Percentiles rank a stretch among this genome's conserved stretches.
These are phyloP conservation scores for Bufo bufo DNA, from an alignment of 2,113 vertebrate genomes.

Conservation along the genomic window DNA sequence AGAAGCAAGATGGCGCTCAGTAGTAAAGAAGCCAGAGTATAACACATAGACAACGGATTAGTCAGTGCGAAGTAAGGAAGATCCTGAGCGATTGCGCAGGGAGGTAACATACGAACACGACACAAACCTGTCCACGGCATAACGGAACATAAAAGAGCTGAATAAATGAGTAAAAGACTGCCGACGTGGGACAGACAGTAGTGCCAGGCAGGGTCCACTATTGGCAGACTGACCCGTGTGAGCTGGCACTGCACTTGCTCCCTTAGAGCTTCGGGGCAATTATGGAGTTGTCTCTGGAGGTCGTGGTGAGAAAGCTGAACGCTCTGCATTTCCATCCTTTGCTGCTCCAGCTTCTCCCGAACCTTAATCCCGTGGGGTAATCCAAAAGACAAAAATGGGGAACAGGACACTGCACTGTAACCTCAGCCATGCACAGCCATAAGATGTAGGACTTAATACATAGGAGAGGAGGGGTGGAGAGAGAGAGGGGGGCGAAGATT, in stretches of 20 bases:
- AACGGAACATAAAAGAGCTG: conserved; percentile 58
- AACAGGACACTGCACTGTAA: conserved; percentile 74
- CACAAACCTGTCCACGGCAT: background rate
- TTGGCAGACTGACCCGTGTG: conserved; percentile 90
- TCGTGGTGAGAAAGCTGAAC: conserved; percentile 76
- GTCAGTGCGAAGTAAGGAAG: background rate
- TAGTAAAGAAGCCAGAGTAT: background rate
- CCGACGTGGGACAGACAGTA: conserved; percentile 59
- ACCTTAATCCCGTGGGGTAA: conserved; percentile 81
- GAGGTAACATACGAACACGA: background rate
- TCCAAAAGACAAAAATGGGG: conserved; percentile 61
- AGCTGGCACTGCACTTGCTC: conserved; percentile 95
- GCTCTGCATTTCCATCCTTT: conserved; percentile 82
- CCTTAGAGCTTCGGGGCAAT: conserved; percentile 94
- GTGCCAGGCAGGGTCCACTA: conserved; percentile 64
- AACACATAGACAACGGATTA: background rate
- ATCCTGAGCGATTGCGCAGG: background rate
- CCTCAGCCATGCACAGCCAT: conserved; percentile 76
- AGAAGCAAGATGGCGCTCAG: background rate
- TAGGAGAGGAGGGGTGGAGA: background rate
- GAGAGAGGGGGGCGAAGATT: background rate
- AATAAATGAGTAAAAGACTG: background rate
- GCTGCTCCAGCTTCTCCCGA: conserved; percentile 91
- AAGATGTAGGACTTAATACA: conserved; percentile 43
- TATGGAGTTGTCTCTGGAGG: conserved; percentile 93